These are phyloP conservation scores for Holacanthus passer DNA, from an alignment of 2,113 vertebrate species.

Conservation along the genomic window DNA sequence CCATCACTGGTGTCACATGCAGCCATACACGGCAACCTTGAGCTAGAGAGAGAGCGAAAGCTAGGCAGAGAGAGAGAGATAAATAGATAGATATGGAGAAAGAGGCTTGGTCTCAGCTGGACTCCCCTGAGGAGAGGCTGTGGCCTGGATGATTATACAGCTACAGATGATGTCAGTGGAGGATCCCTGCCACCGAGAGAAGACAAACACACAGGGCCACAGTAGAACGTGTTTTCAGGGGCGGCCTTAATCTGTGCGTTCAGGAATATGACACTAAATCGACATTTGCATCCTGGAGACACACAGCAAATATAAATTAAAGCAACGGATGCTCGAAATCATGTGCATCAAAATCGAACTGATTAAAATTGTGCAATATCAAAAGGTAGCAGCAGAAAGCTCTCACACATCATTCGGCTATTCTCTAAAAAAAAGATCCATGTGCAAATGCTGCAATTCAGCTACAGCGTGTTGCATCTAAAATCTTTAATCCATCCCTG, in stretches of 20 bases:
- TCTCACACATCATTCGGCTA: not conserved
- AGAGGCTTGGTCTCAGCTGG: slow-evolving; percentile 74
- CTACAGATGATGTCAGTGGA: slow-evolving; percentile 80
- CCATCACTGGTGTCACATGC: slow-evolving; percentile 72
- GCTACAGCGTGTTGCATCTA: not conserved
- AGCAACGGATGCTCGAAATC: slow-evolving; percentile 19
- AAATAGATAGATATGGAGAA: slow-evolving; percentile 23
- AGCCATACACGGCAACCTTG: slow-evolving; percentile 74
- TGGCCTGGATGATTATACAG: slow-evolving; percentile 81
- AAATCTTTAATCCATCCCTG: slow-evolving; percentile 1
- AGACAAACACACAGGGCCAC: slow-evolving; percentile 62
- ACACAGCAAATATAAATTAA: slow-evolving; percentile 33
- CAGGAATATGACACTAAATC: slow-evolving; percentile 39
- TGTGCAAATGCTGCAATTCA: slow-evolving; percentile 4
- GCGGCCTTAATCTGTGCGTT: slow-evolving; percentile 34
- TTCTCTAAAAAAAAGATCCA: not conserved
- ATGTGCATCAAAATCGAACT: slow-evolving; percentile 1
- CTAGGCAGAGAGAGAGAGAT: slow-evolving; percentile 45
- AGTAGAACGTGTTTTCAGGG: slow-evolving; percentile 30
- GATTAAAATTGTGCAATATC: not conserved
- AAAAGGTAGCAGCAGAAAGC: not conserved
- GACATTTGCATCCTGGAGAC: slow-evolving; percentile 48
- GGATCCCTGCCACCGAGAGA: slow-evolving; percentile 61
- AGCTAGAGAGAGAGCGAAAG: slow-evolving; percentile 41
- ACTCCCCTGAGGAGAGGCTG: slow-evolving; percentile 74